Base-by-base conservation (phyloP, 2,888 invertebrate species). In the Harpalus rufipes region DNA sequence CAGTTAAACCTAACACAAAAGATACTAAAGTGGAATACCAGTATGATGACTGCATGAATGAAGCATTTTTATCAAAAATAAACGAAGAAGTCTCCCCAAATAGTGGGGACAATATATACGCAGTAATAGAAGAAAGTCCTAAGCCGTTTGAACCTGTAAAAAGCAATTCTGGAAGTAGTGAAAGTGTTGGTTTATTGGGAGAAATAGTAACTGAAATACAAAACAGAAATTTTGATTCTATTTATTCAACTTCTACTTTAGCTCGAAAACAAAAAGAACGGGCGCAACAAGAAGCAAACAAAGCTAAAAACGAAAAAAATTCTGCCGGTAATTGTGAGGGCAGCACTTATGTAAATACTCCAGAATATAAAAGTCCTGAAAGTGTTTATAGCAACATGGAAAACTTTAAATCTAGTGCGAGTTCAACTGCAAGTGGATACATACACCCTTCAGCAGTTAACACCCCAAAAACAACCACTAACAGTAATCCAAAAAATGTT, bases 181-280 rank as follows among this genome's bases (percentile, higher is more conserved):
- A 95, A 85, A 95, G 94, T 86, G 94, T 96, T 92, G 97, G 97
- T 0, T 90, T 97, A 18, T 91, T 97, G 0, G 96, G 96, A 7
- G 97, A 97, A 91, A 97, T 97, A 85, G 97, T 97, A 0, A 94
- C 94, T 63, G 97, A 97, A 90, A 97, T 97, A 88, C 96, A 97
- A 88, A 95, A 95, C 88, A 92, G 96, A 44, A 97, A 97, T 89
- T 95, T 96, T 56, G 97, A 97, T 88, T 97, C 97, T 0, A 96
- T 97, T 87, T 97, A 97, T 89, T 96, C 96, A 0, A 95, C 95
- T 0, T 95, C 95, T 0, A 95, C 95, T 0, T 90, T 96, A 1
- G 93, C 93, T 0, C 92, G 94, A 84, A 94, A 94, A 88, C 94
- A 94, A 88, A 93, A 93, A 86, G 92, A 92, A 86, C 89, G 88